A percentile compares a stretch with the other conserved stretches of the same genome.
These are phyloP conservation scores for Parthenolecanium corni DNA, from an alignment of 2,888 invertebrate species.

Conservation along the genomic window DNA sequence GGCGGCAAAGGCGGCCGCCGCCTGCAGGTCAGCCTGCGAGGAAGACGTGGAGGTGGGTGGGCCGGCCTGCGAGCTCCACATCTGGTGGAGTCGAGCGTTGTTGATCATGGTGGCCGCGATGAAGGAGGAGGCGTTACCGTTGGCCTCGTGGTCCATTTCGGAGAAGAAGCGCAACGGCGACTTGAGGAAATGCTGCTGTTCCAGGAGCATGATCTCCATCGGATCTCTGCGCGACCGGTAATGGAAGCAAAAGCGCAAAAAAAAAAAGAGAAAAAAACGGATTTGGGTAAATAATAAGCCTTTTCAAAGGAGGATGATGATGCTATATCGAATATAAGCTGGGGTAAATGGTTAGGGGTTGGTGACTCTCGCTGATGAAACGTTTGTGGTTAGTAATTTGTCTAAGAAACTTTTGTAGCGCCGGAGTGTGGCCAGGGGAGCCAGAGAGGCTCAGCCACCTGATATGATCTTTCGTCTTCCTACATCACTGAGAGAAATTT, in stretches of 20 bases:
- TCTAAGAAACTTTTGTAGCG: too few species aligned
- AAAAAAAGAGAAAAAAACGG: too few species aligned
- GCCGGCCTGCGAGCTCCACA: slow-evolving; percentile 18
- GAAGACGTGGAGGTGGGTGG: slow-evolving; percentile 16
- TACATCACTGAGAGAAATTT: too few species aligned
- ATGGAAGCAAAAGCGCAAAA: neutral
- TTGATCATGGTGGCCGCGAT: slow-evolving; percentile 17
- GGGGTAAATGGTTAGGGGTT: too few species aligned
- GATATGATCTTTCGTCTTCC: too few species aligned
- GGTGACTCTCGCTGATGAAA: too few species aligned
- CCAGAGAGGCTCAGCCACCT: too few species aligned
- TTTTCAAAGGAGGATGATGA: neutral
- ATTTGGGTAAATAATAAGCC: neutral
- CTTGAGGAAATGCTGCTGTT: slow-evolving; percentile 48
- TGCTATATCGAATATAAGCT: too few species aligned
- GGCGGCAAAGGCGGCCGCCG: slow-evolving; percentile 13
- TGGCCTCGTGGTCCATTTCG: slow-evolving; percentile 13
- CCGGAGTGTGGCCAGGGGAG: too few species aligned
- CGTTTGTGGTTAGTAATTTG: too few species aligned
- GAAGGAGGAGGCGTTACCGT: slow-evolving; percentile 17
- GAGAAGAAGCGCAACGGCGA: slow-evolving; percentile 19
- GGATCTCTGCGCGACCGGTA: slow-evolving; percentile 79
- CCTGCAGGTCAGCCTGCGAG: slow-evolving; percentile 5
- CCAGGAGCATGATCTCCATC: slow-evolving; percentile 78
- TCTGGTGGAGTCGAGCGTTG: slow-evolving; percentile 14